These are phyloP conservation scores for Megalopta genalis DNA, from an alignment of 1,140 invertebrate species.

Conservation along the genomic window DNA sequence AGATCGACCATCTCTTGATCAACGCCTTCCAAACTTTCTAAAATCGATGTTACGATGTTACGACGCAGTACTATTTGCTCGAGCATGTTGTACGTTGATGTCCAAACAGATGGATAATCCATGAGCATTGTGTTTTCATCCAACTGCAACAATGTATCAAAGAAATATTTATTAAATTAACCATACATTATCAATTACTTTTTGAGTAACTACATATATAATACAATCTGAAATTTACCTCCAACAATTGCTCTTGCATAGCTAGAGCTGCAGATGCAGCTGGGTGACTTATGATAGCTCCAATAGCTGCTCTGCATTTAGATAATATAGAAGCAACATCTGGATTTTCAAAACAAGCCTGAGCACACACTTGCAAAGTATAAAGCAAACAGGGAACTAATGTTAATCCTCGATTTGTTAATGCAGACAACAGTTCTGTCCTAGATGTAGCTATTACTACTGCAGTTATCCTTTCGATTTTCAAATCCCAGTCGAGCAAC, in stretches of 20 bases:
- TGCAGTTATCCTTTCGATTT: slow-evolving; percentile 78
- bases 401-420: slow-evolving; percentile 71
- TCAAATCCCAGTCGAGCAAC: slow-evolving; percentile 77
- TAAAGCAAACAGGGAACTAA: slow-evolving; percentile 79
- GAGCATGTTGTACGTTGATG: slow-evolving; percentile 80
- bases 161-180: neutral
- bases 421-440: slow-evolving; percentile 71
- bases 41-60: slow-evolving; percentile 71
- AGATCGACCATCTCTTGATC: slow-evolving; percentile 72
- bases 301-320: slow-evolving; percentile 78
- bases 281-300: slow-evolving; percentile 73
- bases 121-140: slow-evolving; percentile 75
- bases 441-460: slow-evolving; percentile 76
- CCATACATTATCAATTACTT: too few relatives aligned
- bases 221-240: slow-evolving; percentile 64
- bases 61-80: slow-evolving; percentile 77
- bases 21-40: slow-evolving; percentile 71
- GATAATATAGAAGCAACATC: slow-evolving; percentile 73
- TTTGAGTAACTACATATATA: neutral
- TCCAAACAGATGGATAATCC: slow-evolving; percentile 80
- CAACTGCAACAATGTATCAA: slow-evolving; percentile 64
- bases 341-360: slow-evolving; percentile 77
- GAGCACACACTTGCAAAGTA: slow-evolving; percentile 79
- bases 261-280: slow-evolving; percentile 68
- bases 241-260: slow-evolving; percentile 78